A percentile compares a stretch with the other conserved stretches of the same genome.
These are phyloP conservation scores for Naja naja DNA, from an alignment of 2,113 vertebrate species.

Conservation along the genomic window DNA sequence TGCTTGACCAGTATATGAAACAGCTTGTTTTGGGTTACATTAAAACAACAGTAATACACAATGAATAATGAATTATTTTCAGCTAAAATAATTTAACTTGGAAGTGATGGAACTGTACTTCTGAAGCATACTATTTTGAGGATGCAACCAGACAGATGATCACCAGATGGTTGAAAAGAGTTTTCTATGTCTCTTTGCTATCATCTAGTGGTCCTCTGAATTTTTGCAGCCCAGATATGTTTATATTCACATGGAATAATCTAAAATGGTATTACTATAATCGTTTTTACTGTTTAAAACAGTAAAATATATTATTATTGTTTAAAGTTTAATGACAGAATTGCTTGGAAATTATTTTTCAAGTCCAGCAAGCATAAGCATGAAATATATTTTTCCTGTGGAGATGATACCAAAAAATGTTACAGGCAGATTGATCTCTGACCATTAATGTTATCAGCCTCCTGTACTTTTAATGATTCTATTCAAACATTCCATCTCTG, in stretches of 20 bases:
- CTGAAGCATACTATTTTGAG: not conserved
- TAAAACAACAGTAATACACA: not conserved
- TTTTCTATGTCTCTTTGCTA: not conserved
- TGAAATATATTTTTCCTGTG: constrained; percentile 1
- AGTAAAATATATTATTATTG: not conserved
- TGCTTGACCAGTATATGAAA: not conserved
- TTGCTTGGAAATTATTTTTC: not conserved
- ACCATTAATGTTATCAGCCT: not conserved
- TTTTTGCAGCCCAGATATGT: not conserved
- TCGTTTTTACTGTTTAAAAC: not conserved
- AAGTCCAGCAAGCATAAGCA: not conserved
- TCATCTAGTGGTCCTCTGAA: not conserved
- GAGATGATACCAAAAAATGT: not conserved
- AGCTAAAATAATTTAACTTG: not conserved
- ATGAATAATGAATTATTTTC: not conserved
- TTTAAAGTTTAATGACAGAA: not conserved
- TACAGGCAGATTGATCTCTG: not conserved
- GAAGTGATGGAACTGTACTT: not conserved
- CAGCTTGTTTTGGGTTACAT: not conserved
- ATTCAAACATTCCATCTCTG: not conserved
- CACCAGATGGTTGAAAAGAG: not conserved
- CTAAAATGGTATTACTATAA: not conserved
- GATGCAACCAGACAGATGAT: not conserved
- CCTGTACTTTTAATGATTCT: not conserved
- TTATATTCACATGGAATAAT: not conserved